Percentiles rank a stretch among this genome's conserved stretches.
phyloP scores from a whole-genome alignment of 2,888 invertebrate species.

The Tenodera sinensis region DNA sequence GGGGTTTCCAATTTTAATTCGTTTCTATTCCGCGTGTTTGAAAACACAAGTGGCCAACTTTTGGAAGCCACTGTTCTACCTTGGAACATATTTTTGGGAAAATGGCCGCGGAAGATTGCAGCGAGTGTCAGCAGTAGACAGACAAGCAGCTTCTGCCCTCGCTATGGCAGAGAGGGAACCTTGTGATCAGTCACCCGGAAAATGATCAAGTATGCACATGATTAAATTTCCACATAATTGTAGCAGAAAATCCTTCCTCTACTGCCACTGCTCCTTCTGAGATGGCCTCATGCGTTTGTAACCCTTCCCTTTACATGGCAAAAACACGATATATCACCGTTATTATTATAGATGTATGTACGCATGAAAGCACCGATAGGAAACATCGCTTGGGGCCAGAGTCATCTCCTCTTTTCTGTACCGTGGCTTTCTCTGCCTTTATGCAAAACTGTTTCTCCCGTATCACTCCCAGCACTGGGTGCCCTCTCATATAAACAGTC shows the following conservation, averaged over 20 bases:
- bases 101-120: not conserved
- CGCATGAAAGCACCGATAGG: not conserved
- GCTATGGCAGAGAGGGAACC: not conserved
- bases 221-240: conserved; percentile 34
- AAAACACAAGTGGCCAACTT: no score
- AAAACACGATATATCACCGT: not conserved
- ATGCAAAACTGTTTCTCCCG: not conserved
- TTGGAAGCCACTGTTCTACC: not conserved
- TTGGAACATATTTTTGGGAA: not conserved
- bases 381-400: not conserved
- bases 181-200: conserved; percentile 33
- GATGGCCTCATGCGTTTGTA: conserved; percentile 5
- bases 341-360: not conserved
- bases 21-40: not conserved
- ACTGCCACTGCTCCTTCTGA: not conserved
- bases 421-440: not conserved
- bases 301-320: not conserved
- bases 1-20: not conserved
- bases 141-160: not conserved
- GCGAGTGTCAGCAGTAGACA: not conserved
- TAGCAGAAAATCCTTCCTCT: conserved; percentile 26
- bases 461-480: not conserved
- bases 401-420: not conserved
- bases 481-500: no score
- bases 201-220: conserved; percentile 35